Evolutionary conservation across 2,113 vertebrate species (phyloP).

Genomic region (Felis catus): F.catus_Fca126_mat1.0 CM031420.1:50803001-50803500

Average conservation of each 20-base stretch:
- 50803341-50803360: background rate
- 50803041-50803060: background rate
- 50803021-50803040: background rate
- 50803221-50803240: background rate
- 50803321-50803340: background rate
- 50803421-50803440: background rate
- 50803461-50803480: background rate
- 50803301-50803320: background rate
- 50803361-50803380: background rate
- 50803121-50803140: background rate
- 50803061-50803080: background rate
- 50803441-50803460: background rate
- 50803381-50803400: background rate
- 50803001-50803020: background rate
- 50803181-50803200: background rate
- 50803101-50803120: background rate
- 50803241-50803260: background rate
- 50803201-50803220: background rate
- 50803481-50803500: background rate
- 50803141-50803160: background rate
- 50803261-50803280: background rate
- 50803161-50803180: background rate
- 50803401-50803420: background rate
- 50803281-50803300: background rate
- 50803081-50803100: background rate